Evolutionary conservation across 2,888 invertebrate genomes (phyloP).

Genomic region (Apotomis turbidana): DNA sequence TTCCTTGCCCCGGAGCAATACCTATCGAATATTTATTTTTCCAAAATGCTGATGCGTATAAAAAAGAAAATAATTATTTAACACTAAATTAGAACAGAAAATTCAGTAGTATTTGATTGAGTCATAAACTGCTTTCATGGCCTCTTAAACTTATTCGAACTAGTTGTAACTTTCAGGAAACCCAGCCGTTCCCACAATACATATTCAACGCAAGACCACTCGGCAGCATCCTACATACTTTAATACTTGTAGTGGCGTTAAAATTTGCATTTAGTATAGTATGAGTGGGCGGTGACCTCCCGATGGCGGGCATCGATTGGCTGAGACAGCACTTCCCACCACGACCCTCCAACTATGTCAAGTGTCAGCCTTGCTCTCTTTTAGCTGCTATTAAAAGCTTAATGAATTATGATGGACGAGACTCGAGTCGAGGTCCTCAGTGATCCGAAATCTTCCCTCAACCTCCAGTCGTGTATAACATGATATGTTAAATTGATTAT

Average conservation of each 20-base stretch:
- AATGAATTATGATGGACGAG: conserved; percentile 75
- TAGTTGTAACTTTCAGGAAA: too few species aligned
- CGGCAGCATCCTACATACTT: not conserved
- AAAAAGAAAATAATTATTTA: too few species aligned
- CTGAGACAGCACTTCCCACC: conserved; percentile 76
- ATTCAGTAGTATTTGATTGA: too few species aligned
- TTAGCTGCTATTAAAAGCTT: conserved; percentile 78
- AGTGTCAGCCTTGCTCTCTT: conserved; percentile 81
- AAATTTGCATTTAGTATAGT: conserved; percentile 45
- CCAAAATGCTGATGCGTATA: too few species aligned
- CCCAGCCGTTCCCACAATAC: too few species aligned
- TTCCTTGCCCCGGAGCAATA: too few species aligned
- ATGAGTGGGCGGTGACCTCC: conserved; percentile 69
- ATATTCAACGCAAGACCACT: not conserved
- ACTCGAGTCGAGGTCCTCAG: conserved; percentile 55
- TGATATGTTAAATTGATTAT: conserved; percentile 15
- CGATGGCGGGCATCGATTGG: conserved; percentile 75
- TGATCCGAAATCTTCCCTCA: conserved; percentile 47
- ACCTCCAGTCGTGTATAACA: conserved; percentile 9
- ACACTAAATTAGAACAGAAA: too few species aligned
- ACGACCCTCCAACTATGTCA: conserved; percentile 75
- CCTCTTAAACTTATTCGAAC: too few species aligned
- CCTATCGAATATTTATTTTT: too few species aligned
- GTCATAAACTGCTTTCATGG: too few species aligned
- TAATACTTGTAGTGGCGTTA: conserved; percentile 19